These are phyloP conservation scores for Strigops habroptila DNA, from an alignment of 2,113 vertebrate species.

Conservation along the genomic window DNA sequence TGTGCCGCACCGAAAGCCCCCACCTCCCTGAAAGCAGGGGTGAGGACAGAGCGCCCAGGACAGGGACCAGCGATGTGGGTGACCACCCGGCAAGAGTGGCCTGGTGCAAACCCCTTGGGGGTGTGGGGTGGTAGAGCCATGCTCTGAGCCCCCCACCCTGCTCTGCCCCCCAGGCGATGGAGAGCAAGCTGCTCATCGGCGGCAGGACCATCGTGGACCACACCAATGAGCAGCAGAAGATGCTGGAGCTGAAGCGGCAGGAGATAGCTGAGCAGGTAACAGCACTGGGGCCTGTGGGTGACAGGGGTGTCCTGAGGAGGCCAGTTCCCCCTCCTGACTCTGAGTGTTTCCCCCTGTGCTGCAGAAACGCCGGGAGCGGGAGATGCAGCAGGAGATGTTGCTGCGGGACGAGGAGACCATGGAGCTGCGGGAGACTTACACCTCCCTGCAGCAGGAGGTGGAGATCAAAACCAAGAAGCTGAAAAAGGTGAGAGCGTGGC, in stretches of 20 bases:
- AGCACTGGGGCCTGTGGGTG: fast-evolving
- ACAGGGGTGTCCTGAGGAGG: fast-evolving
- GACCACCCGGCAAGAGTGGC: not conserved
- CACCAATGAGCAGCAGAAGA: slow-evolving; percentile 96
- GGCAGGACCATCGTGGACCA: slow-evolving; percentile 95
- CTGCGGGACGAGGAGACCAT: slow-evolving; percentile 90
- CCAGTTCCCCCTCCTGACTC: fast-evolving
- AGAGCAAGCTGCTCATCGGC: slow-evolving; percentile 93
- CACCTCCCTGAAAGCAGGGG: not conserved
- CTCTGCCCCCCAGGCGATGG: slow-evolving; percentile 81
- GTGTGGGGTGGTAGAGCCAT: too few species aligned
- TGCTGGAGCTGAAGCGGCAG: slow-evolving; percentile 90
- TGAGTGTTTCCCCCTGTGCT: not conserved
- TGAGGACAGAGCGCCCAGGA: not conserved
- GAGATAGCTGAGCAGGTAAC: slow-evolving; percentile 92
- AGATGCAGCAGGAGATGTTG: slow-evolving; percentile 93
- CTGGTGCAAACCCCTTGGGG: fast-evolving
- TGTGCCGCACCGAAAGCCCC: fast-evolving
- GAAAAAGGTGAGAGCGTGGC: slow-evolving; percentile 79
- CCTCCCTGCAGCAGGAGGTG: slow-evolving; percentile 93
- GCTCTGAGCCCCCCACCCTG: not conserved
- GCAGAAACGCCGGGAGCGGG: slow-evolving; percentile 89
- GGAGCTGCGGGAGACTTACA: slow-evolving; percentile 91
- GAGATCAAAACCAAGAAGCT: slow-evolving; percentile 97
- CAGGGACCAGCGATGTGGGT: not conserved